Percentiles rank a stretch among this genome's conserved stretches.
These are phyloP conservation scores for Proteles cristata DNA, from an alignment of 2,113 vertebrate species.

Conservation along the genomic window DNA sequence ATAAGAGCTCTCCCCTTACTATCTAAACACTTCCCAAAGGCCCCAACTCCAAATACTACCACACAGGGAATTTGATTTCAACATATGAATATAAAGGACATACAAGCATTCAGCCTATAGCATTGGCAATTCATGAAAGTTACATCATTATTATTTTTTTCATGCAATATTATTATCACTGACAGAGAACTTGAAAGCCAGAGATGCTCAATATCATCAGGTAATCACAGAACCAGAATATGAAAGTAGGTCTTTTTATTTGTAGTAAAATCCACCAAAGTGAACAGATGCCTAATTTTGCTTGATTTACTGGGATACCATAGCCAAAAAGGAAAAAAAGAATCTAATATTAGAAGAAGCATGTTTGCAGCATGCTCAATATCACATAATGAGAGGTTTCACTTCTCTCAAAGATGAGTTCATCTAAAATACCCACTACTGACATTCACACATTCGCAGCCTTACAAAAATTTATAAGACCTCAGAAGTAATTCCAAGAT, in stretches of 20 bases:
- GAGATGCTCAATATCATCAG: not conserved
- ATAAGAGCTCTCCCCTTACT: not conserved
- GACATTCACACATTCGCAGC: not conserved
- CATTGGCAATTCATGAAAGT: not conserved
- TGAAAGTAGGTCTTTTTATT: not conserved
- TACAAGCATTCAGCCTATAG: not conserved
- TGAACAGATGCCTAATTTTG: not conserved
- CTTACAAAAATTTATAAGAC: not conserved
- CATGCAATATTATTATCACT: not conserved
- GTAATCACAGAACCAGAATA: not conserved
- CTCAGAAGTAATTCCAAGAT: not conserved
- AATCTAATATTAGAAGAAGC: not conserved
- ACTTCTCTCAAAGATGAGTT: not conserved
- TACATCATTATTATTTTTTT: not conserved
- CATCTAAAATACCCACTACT: not conserved
- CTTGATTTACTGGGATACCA: not conserved
- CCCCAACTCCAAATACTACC: not conserved
- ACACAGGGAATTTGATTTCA: not conserved
- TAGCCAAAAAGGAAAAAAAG: not conserved
- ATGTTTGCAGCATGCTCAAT: not conserved
- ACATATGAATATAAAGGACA: not conserved
- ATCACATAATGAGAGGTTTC: not conserved
- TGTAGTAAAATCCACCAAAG: not conserved
- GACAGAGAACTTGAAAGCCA: conserved; percentile 22
- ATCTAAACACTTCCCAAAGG: not conserved